Conservation (phyloP, 2,797 vertebrate species). For the Dendrocincla tyrannina region DNA sequence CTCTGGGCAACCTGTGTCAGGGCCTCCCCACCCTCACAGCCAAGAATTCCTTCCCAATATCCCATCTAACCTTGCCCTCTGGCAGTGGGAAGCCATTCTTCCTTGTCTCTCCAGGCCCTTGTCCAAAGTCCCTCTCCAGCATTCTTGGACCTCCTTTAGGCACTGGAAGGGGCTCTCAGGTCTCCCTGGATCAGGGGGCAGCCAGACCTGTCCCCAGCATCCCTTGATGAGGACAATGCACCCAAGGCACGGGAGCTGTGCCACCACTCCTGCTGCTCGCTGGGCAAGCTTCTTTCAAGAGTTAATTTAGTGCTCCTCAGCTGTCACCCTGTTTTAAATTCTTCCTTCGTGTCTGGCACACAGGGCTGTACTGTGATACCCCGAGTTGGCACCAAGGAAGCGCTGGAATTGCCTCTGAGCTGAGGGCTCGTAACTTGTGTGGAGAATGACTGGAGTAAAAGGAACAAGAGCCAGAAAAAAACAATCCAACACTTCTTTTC, state of each 20-base stretch:
- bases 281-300: no score
- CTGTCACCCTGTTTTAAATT: neutral
- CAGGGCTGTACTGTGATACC: neutral
- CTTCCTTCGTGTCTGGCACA: neutral
- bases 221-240: neutral
- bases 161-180: rapidly evolving
- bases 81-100: neutral
- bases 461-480: neutral
- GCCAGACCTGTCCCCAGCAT: neutral
- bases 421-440: neutral
- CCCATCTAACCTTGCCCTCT: rapidly evolving
- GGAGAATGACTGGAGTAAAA: neutral
- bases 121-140: neutral
- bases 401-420: neutral
- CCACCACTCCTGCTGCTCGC: neutral
- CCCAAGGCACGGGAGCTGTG: neutral
- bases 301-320: neutral
- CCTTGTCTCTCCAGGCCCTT: neutral
- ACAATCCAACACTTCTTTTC: neutral
- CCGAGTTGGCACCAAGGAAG: neutral
- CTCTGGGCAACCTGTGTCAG: neutral
- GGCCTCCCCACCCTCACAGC: rapidly evolving
- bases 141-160: neutral
- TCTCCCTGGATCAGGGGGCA: neutral
- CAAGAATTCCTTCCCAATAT: rapidly evolving